These are phyloP conservation scores for Holacanthus passer DNA, from an alignment of 2,113 vertebrate genomes.

Conservation along the genomic window DNA sequence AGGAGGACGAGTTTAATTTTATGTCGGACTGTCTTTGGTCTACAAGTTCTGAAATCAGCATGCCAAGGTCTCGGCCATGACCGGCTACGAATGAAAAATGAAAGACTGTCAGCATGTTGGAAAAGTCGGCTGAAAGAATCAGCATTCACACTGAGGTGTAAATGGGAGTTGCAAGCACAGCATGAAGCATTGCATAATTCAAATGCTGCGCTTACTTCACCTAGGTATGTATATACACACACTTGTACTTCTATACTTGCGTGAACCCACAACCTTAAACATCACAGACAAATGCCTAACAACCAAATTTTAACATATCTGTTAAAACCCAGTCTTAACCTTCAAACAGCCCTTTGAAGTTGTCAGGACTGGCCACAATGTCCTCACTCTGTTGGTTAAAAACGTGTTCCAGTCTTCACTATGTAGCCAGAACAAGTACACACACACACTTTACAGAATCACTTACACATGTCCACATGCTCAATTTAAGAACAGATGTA, in stretches of 20 bases:
- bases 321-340: too few relatives aligned
- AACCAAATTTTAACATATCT: too few relatives aligned
- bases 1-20: constrained; percentile 39
- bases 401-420: too few relatives aligned
- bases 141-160: constrained; percentile 12
- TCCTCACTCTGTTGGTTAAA: too few relatives aligned
- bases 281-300: too few relatives aligned
- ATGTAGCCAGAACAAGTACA: too few relatives aligned
- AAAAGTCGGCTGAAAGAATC: not conserved
- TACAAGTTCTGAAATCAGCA: constrained; percentile 7
- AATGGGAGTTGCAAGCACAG: constrained; percentile 23
- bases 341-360: too few relatives aligned
- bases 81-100: not conserved
- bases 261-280: too few relatives aligned
- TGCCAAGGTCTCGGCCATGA: constrained; percentile 11
- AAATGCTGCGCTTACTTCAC: constrained; percentile 3
- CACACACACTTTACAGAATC: not conserved
- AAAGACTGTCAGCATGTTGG: not conserved
- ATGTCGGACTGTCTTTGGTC: constrained; percentile 15
- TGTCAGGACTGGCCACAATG: too few relatives aligned
- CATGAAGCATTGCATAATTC: constrained; percentile 31
- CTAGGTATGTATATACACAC: not conserved
- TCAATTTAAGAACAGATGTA: constrained; percentile 2
- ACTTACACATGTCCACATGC: not conserved
- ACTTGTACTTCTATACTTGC: too few relatives aligned